phyloP scores from a whole-genome alignment of 1,140 invertebrate genomes.

The Apis laboriosa region DNA sequence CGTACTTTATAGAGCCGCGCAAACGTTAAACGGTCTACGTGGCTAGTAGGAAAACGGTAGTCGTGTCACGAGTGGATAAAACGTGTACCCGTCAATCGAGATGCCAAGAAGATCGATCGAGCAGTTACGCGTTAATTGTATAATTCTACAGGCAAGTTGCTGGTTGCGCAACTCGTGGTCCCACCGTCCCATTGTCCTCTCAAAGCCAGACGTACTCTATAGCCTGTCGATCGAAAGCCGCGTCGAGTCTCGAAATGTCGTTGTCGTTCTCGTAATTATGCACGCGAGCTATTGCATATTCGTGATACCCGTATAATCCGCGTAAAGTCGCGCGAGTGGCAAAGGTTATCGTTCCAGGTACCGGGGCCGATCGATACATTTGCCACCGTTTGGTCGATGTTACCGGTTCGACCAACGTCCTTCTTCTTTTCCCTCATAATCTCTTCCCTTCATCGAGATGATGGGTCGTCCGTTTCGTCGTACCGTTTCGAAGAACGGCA shows the following conservation, averaged over 20 bases:
- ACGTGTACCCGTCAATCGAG: constrained; percentile 35
- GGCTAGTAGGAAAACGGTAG: constrained; percentile 12
- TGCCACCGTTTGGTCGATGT: constrained; percentile 39
- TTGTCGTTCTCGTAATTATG: constrained; percentile 43
- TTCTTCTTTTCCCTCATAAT: no score
- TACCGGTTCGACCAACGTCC: neutral
- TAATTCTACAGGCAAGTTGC: constrained; percentile 18
- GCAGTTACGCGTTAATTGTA: constrained; percentile 41
- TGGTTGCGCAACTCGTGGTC: constrained; percentile 22
- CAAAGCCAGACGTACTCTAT: neutral
- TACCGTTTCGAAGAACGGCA: neutral
- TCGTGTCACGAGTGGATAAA: constrained; percentile 38
- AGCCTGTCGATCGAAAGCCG: constrained; percentile 29
- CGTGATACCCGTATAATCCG: constrained; percentile 19
- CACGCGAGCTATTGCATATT: constrained; percentile 34
- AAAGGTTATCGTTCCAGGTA: constrained; percentile 48
- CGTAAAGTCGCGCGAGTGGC: constrained; percentile 18
- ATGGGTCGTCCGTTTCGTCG: no score
- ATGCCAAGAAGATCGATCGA: constrained; percentile 39
- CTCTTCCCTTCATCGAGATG: no score
- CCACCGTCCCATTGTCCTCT: constrained; percentile 52
- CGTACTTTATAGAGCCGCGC: neutral
- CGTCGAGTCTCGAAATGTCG: constrained; percentile 28
- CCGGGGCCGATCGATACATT: constrained; percentile 34
- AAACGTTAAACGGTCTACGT: no score